A percentile compares a stretch with the other conserved stretches of the same genome.
phyloP scores from a whole-genome alignment of 2,113 vertebrate species.

The Natator depressus region DNA sequence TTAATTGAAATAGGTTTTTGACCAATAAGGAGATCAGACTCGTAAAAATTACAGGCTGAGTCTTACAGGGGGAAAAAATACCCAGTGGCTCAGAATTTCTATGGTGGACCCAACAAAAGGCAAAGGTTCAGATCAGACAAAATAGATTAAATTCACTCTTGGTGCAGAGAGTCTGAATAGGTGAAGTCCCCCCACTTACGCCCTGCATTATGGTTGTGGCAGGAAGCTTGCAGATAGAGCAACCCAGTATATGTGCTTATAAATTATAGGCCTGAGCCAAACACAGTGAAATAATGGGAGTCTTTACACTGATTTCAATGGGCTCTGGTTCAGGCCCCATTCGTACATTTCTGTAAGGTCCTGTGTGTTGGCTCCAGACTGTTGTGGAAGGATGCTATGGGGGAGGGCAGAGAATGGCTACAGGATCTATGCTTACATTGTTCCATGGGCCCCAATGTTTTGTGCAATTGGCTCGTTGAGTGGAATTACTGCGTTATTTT shows the following conservation, averaged over 20 bases:
- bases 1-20: neutral
- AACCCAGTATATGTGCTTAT: neutral
- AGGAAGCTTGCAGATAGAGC: neutral
- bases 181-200: neutral
- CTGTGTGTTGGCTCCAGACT: neutral
- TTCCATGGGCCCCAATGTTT: neutral
- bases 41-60: accelerated
- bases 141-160: neutral
- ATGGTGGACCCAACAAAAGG: neutral
- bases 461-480: neutral
- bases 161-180: neutral
- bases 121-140: neutral
- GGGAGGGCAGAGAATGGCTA: neutral
- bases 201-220: neutral
- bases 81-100: neutral
- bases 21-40: neutral
- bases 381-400: neutral
- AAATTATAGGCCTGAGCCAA: neutral
- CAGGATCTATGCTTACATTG: neutral
- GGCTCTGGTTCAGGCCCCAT: neutral
- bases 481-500: neutral
- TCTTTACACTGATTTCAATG: neutral
- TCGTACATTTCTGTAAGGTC: neutral
- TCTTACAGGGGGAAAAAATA: neutral
- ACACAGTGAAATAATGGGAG: accelerated